Conservation (phyloP, 2,797 vertebrate species). For the Sebastes nivosus region DNA sequence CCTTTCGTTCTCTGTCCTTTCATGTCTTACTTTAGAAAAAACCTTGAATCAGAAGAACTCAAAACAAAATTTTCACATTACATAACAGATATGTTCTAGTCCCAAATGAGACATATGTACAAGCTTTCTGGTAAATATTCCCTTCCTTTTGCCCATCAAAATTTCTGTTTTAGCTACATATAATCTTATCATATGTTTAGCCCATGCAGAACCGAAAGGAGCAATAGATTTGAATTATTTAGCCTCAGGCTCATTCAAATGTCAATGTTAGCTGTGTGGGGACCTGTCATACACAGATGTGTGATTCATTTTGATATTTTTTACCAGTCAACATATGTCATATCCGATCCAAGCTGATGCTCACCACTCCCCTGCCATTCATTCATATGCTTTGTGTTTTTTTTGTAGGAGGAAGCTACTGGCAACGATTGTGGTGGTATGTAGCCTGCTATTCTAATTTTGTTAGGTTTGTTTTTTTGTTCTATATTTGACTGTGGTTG, state of each 20-base stretch:
- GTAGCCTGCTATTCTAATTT: conserved; percentile 19
- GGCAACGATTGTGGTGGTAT: conserved; percentile 73
- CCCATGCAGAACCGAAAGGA: not conserved
- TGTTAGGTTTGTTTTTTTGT: not conserved
- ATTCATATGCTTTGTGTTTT: conserved; percentile 4
- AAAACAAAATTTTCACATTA: not conserved
- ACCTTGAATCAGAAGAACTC: not conserved
- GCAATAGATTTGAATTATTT: not conserved
- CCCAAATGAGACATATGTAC: not conserved
- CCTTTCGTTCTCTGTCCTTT: not conserved
- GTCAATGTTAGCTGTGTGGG: not conserved
- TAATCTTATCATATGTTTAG: not conserved
- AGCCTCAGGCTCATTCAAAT: not conserved
- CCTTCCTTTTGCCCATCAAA: not conserved
- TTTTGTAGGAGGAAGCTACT: conserved; percentile 56
- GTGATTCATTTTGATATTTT: not conserved
- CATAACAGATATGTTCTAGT: not conserved
- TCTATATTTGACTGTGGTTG: not conserved
- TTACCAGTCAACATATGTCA: not conserved
- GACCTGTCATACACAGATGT: not conserved
- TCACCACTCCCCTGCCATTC: not conserved
- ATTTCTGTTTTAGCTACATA: not conserved
- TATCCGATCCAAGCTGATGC: not conserved
- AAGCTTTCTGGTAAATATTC: not conserved
- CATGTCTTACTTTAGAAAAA: not conserved